A percentile compares a stretch with the other conserved stretches of the same genome.
Evolutionary conservation across 2,888 invertebrate species (phyloP).

Genomic region (Rhagonycha fulva): DNA sequence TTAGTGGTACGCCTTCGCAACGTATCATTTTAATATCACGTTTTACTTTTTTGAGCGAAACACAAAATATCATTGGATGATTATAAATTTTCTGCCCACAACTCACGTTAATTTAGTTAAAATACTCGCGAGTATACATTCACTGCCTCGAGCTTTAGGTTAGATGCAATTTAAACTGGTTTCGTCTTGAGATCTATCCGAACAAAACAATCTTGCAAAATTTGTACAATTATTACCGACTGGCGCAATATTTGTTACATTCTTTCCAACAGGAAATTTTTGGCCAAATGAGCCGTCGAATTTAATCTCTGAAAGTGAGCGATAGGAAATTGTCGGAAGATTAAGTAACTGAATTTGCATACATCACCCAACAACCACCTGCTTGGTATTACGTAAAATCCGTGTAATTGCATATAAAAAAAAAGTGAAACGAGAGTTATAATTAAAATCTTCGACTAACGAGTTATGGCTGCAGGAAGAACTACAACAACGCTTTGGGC

Average conservation of each 20-base stretch:
- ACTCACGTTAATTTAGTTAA: neutral
- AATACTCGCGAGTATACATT: constrained; percentile 14
- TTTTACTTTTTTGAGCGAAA: neutral
- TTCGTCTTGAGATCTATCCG: constrained; percentile 8
- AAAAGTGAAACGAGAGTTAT: neutral
- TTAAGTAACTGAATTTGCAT: neutral
- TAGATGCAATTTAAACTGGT: constrained; percentile 24
- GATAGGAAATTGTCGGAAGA: neutral
- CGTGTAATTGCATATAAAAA: neutral
- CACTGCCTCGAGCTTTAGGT: constrained; percentile 26
- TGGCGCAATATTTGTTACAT: neutral
- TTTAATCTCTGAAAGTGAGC: neutral
- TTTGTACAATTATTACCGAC: neutral
- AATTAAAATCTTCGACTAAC: neutral
- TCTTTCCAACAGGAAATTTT: neutral
- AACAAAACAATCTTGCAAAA: neutral
- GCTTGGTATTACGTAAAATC: neutral
- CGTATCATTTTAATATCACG: neutral
- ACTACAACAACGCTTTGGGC: neutral
- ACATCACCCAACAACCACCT: neutral
- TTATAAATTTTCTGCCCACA: neutral
- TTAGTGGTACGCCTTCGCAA: neutral
- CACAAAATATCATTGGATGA: neutral
- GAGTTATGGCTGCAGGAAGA: neutral
- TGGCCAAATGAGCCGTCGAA: neutral